Conservation (phyloP, 1,140 invertebrate genomes). For the Oedothorax gibbosus region DNA sequence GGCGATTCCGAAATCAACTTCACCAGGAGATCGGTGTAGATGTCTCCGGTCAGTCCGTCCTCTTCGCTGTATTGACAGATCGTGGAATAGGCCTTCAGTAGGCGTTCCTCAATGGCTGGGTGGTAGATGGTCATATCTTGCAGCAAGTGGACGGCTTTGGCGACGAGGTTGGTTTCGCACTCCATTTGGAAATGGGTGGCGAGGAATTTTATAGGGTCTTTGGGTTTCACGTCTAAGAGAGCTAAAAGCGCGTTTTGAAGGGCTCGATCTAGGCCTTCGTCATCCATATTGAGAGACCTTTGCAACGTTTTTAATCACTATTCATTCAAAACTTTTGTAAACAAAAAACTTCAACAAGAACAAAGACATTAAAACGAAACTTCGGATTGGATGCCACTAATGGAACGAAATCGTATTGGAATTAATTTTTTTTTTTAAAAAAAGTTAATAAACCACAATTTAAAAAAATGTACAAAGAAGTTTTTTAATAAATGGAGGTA, state of each 20-base stretch:
- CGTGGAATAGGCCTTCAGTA: slow-evolving; percentile 43
- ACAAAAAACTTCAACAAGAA: too few species aligned
- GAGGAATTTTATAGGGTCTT: slow-evolving; percentile 58
- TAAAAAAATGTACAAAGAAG: too few species aligned
- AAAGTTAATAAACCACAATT: too few species aligned
- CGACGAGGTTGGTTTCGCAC: slow-evolving; percentile 54
- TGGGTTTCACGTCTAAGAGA: slow-evolving; percentile 55
- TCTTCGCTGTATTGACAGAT: slow-evolving; percentile 58
- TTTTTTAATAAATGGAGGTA: too few species aligned
- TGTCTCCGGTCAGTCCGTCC: slow-evolving; percentile 57
- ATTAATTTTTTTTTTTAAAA: too few species aligned
- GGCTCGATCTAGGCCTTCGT: slow-evolving; percentile 35
- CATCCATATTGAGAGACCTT: slow-evolving; percentile 27
- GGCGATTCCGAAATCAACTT: slow-evolving; percentile 48
- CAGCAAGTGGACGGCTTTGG: slow-evolving; percentile 54
- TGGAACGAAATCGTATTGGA: too few species aligned
- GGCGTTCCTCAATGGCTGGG: slow-evolving; percentile 54
- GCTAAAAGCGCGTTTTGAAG: slow-evolving; percentile 49
- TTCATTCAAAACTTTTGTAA: too few species aligned
- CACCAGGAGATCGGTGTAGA: slow-evolving; percentile 56
- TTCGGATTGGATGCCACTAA: too few species aligned
- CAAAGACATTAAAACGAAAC: too few species aligned
- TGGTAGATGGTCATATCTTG: slow-evolving; percentile 54
- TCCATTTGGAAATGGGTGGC: slow-evolving; percentile 58
- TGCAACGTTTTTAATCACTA: background rate